Base-by-base conservation (phyloP, 2,113 vertebrate genomes). In the Clarias magur region DNA sequence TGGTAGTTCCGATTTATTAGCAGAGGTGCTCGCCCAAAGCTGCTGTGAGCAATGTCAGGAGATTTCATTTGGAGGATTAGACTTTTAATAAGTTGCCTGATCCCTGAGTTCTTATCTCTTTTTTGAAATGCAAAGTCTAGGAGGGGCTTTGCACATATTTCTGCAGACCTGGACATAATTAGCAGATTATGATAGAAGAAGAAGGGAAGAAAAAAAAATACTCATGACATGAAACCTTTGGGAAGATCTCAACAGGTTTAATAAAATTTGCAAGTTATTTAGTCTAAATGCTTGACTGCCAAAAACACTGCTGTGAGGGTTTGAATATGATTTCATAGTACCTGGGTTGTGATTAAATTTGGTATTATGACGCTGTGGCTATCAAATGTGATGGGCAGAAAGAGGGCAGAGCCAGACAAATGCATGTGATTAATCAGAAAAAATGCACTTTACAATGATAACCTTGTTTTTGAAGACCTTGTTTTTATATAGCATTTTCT, bases 11-110 rank as follows among this genome's bases (percentile, higher is more conserved):
- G 84, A 88, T 91, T 91, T 93, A 91, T 91, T 86, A 88, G 79
- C 73, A 83, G 83, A 80, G 80, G 65, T 85, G 57, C 89, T 88
- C 81, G 30, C 89, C 88, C 82, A 79, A 86, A 90, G n/a, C 85
- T 84, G 91, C 90, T 84, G 65, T 27, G 80, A 85, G 90, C 83
- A 23, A 88, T 59, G 85, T 91, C 85, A 57, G 53, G 91, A 88
- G 90, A 88, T 91, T 92, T 92, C 86, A 92, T 93, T 92, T 91
- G 89, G 88, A 90, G 91, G 86, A 90, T 94, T 93, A 94, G 90
- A 90, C 89, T 88, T 85, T 89, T 91, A 94, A 91, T 91, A 90
- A 93, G 88, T 56, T 88, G 88, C 65, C 88, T 93, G 89, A 94
- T 92, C 91, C 86, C 85, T 12, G 27, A 88, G 72, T 89, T 91